These are phyloP conservation scores for Melozone crissalis DNA, from an alignment of 2,113 vertebrate species.

Conservation along the genomic window DNA sequence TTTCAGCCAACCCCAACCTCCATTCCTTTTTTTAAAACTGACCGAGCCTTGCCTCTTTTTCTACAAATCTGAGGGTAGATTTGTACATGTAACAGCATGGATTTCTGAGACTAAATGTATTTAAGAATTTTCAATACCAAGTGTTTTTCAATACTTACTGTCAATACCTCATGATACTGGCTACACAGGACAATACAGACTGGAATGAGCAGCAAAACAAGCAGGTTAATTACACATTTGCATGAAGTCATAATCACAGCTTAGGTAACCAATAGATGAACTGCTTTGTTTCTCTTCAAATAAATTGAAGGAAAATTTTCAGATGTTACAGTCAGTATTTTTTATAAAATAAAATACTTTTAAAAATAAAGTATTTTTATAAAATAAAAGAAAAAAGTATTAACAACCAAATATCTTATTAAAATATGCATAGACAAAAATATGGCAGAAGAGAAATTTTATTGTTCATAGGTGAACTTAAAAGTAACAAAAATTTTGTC, in stretches of 20 bases:
- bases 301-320: not conserved
- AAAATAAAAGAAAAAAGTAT: not conserved
- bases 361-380: not conserved
- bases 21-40: not conserved
- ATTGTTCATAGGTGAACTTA: not conserved
- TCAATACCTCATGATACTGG: not conserved
- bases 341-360: not conserved
- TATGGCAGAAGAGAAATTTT: not conserved
- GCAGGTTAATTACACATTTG: not conserved
- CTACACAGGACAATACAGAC: not conserved
- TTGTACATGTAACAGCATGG: not conserved
- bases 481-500: not conserved
- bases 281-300: not conserved
- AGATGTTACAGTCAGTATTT: not conserved
- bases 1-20: not conserved
- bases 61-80: not conserved
- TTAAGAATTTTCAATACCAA: not conserved
- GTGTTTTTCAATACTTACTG: not conserved
- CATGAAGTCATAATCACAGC: not conserved
- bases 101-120: not conserved
- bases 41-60: not conserved
- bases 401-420: not conserved
- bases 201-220: not conserved
- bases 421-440: not conserved
- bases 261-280: not conserved